Conservation (phyloP, 2,888 invertebrate genomes). For the Gandaritis pyraliata region DNA sequence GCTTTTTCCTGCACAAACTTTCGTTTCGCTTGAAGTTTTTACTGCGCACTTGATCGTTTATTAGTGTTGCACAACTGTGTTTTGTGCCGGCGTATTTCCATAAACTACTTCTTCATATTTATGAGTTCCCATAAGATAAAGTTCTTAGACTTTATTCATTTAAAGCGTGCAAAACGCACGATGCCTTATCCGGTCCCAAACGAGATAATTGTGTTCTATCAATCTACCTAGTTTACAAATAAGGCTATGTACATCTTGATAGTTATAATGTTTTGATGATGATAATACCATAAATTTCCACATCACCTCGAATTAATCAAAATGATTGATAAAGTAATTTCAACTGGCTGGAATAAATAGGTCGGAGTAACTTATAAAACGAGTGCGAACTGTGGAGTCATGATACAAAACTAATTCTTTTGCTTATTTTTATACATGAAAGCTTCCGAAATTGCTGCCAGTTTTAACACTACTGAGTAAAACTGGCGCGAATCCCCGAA, state of each 20-base stretch:
- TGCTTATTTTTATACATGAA: neutral
- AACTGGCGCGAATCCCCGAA: conserved; percentile 14
- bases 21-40: conserved; percentile 70
- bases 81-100: conserved; percentile 46
- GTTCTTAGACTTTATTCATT: neutral
- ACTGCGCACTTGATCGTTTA: conserved; percentile 59
- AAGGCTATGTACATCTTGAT: no score
- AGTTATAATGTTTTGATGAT: no score
- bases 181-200: no score
- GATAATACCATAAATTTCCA: no score
- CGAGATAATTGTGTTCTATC: no score
- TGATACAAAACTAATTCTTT: conserved; percentile 1
- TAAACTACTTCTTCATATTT: conserved; percentile 39
- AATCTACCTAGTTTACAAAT: no score
- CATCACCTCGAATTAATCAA: no score
- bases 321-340: no score
- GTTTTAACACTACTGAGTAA: conserved; percentile 7
- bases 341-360: no score
- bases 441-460: conserved; percentile 4
- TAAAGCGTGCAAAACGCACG: no score
- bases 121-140: neutral
- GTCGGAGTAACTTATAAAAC: neutral
- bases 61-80: conserved; percentile 57
- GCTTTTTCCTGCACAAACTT: conserved; percentile 62
- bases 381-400: neutral